These are phyloP conservation scores for Graptemys geographica DNA, from an alignment of 2,797 vertebrate species.

Conservation along the genomic window DNA sequence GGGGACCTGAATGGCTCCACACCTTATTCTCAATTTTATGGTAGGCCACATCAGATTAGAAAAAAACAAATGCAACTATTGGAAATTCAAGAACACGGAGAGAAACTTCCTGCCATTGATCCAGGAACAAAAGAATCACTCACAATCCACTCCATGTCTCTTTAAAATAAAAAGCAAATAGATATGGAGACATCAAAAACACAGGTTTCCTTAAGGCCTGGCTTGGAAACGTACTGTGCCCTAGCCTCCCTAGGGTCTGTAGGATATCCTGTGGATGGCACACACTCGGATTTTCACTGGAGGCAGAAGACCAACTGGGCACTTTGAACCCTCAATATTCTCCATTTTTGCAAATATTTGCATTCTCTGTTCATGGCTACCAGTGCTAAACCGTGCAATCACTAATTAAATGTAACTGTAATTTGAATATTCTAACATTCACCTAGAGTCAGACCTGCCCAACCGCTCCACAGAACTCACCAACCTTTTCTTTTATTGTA, in stretches of 20 bases:
- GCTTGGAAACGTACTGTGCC: conserved; percentile 15
- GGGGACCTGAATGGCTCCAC: background rate
- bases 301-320: background rate
- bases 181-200: conserved; percentile 21
- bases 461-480: background rate
- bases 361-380: background rate
- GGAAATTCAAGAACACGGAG: background rate
- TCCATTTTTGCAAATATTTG: background rate
- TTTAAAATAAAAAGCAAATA: conserved; percentile 26
- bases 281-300: background rate
- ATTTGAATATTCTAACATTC: background rate
- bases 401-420: background rate
- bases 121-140: conserved; percentile 35
- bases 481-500: background rate
- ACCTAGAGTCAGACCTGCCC: background rate
- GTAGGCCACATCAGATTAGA: conserved; percentile 53
- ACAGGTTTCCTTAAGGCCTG: background rate
- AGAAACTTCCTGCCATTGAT: conserved; percentile 50
- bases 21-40: conserved; percentile 3
- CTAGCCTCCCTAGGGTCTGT: background rate
- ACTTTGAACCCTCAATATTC: background rate
- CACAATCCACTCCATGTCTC: background rate
- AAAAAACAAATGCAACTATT: conserved; percentile 42
- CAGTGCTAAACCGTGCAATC: background rate
- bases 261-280: conserved; percentile 50